Percentiles rank a stretch among this genome's conserved stretches.
Evolutionary conservation across 1,140 invertebrate species (phyloP).

Genomic region (Penaeus chinensis): DNA sequence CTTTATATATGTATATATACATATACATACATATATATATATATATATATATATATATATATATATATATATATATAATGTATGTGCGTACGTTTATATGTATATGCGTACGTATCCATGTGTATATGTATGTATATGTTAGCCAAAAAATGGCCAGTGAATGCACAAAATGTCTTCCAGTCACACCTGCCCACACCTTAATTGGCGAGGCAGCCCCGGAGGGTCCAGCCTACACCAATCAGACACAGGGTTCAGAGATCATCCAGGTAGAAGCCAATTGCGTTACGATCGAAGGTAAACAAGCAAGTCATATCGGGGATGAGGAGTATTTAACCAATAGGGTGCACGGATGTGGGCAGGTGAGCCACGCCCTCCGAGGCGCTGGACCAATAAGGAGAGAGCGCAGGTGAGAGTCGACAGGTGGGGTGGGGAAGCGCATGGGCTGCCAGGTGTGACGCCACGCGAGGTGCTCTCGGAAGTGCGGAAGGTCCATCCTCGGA

Average conservation of each 20-base stretch:
- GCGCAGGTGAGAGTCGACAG: constrained; percentile 49
- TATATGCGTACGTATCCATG: too few relatives aligned
- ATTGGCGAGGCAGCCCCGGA: not conserved
- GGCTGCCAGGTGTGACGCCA: constrained; percentile 37
- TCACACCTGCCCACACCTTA: not conserved
- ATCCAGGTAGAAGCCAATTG: constrained; percentile 39
- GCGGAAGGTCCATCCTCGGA: too few relatives aligned
- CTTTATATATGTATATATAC: too few relatives aligned
- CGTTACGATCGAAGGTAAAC: constrained; percentile 41
- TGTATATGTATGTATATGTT: too few relatives aligned
- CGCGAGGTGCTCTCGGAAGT: not conserved
- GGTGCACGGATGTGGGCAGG: constrained; percentile 34
- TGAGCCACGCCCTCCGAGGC: constrained; percentile 37
- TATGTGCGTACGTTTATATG: too few relatives aligned
- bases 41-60: too few relatives aligned
- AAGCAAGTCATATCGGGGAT: constrained; percentile 27
- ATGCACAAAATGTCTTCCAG: not conserved
- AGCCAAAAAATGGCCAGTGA: too few relatives aligned
- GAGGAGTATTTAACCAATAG: constrained; percentile 31
- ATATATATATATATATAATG: too few relatives aligned
- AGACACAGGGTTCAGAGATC: not conserved
- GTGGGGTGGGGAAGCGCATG: constrained; percentile 40
- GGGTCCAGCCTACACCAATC: not conserved
- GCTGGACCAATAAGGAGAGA: constrained; percentile 27
- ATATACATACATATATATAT: too few relatives aligned